Conservation (phyloP, 2,797 vertebrate species). For the Epinephelus awoara region DNA sequence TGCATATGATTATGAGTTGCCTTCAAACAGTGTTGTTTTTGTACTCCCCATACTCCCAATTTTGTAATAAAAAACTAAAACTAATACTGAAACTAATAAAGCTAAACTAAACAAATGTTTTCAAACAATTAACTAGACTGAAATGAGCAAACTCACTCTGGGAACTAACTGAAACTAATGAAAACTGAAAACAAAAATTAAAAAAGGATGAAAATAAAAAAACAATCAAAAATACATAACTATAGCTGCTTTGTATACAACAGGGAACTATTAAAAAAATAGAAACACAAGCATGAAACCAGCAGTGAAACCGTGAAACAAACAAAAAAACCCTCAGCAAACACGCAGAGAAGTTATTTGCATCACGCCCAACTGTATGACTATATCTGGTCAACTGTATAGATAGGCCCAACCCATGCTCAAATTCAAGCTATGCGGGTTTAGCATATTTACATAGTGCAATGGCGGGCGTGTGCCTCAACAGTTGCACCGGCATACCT, state of each 20-base stretch:
- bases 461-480: neutral
- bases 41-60: too few relatives aligned
- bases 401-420: neutral
- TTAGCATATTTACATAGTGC: conserved; percentile 32
- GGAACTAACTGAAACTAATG: too few relatives aligned
- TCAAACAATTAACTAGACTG: too few relatives aligned
- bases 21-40: too few relatives aligned
- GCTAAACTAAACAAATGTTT: too few relatives aligned
- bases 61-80: too few relatives aligned
- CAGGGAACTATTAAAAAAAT: neutral
- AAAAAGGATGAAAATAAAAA: too few relatives aligned
- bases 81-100: too few relatives aligned
- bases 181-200: too few relatives aligned
- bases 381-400: neutral
- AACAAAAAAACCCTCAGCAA: neutral
- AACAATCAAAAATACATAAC: too few relatives aligned
- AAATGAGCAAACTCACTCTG: too few relatives aligned
- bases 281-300: neutral
- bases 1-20: too few relatives aligned
- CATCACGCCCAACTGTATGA: conserved; percentile 28
- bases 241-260: neutral
- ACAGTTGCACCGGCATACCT: conserved; percentile 86
- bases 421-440: conserved; percentile 1
- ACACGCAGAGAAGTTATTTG: conserved; percentile 12
- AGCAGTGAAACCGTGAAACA: neutral